phyloP scores from a whole-genome alignment of 2,113 vertebrate species.

The Sturnira hondurensis region DNA sequence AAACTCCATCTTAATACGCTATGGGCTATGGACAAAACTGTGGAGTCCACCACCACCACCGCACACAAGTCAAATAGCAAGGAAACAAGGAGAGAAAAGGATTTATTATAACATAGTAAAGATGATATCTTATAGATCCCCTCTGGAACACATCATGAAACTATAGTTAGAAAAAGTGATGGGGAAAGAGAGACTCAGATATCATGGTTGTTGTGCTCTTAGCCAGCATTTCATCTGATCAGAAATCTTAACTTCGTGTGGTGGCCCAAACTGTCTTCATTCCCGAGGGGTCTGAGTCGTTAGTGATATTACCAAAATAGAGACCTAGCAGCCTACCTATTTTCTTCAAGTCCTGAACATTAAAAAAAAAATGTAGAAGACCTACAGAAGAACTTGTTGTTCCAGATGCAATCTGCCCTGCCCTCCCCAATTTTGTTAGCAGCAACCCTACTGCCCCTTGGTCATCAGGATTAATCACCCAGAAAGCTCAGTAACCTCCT shows the following conservation, averaged over 20 bases:
- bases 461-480: neutral
- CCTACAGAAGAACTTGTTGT: neutral
- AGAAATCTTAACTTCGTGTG: neutral
- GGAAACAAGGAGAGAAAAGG: neutral
- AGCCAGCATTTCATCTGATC: neutral
- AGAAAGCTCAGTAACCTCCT: neutral
- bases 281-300: neutral
- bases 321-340: neutral
- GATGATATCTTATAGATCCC: neutral
- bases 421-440: neutral
- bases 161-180: neutral
- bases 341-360: neutral
- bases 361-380: neutral
- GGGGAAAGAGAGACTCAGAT: neutral
- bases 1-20: neutral
- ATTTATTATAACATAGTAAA: neutral
- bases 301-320: neutral
- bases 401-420: neutral
- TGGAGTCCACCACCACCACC: neutral
- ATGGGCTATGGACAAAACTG: neutral
- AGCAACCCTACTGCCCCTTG: neutral
- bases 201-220: neutral
- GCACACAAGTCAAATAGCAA: neutral
- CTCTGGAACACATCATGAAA: neutral
- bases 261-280: neutral